Evolutionary conservation across 2,113 vertebrate species (phyloP), one percentile per base, ranked within the genome.

Genomic region (Rhinoderma darwinii): DNA sequence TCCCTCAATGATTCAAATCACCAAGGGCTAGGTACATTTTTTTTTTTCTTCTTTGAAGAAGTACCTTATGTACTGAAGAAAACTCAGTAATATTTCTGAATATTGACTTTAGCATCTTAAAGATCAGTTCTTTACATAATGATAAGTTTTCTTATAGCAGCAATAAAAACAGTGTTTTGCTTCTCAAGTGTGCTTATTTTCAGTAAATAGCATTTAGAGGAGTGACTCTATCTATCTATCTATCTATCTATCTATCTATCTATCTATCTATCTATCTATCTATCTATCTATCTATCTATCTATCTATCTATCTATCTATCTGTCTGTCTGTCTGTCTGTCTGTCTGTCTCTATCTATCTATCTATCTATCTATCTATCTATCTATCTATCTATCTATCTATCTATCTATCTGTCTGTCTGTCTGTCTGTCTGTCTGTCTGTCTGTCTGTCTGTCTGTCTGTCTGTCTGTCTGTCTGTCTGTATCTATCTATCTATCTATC

Each of bases 1-100:
- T 70, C 43, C 44, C 44, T 80, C 43, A 39, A 61, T 90, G 88
- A 84, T 79, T 77, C 87, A 89, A 89, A 88, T 70, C 89, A 83
- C 74, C 86, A 91, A 68, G 82, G 84, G 61, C 84, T 77, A 51
- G 47, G 66, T 83, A 72, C 66, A 27, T 27, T 39, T 18, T 25
- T 56, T 81, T 81, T 63, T 61, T 39, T 54, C 27, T 54, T 78
- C 76, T 54, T 54, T 78, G 17, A 81, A 32, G 54, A 81, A 81
- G 78, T 81, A 61, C 78, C 61, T 61, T 43, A 41, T 81, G 54
- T 63, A 41, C 37, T 63, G 37, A n/a, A 63, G 54, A 41, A 81
- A 39, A 59, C 51, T 39, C 51, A 39, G 77, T 80, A 59, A 81
- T 63, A 63, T 61, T 22, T 9, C 25, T 27, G 37, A 61, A 81